A percentile compares a stretch with the other conserved stretches of the same genome.
These are phyloP conservation scores for Exocentrus adspersus DNA, from an alignment of 2,888 invertebrate species.

Conservation along the genomic window DNA sequence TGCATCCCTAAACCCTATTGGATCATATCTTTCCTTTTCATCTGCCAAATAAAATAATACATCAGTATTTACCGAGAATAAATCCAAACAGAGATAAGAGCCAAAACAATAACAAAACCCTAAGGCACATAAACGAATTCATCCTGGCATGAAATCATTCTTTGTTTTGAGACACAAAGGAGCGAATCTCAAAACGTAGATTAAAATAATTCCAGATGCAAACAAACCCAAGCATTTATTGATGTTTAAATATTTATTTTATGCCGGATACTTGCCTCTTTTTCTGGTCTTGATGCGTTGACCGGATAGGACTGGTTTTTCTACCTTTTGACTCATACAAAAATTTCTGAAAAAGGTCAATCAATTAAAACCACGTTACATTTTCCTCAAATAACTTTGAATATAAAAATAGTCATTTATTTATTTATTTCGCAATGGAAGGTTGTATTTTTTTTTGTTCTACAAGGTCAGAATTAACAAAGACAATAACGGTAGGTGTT, in stretches of 20 bases:
- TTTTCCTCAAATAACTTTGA: neutral
- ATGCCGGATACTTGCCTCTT: slow-evolving; percentile 82
- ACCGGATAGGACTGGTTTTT: slow-evolving; percentile 99
- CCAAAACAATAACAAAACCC: no score
- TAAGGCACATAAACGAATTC: no score
- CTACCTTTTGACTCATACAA: slow-evolving; percentile 99
- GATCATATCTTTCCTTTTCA: slow-evolving; percentile 99
- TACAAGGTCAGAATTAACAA: slow-evolving; percentile 15
- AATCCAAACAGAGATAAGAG: no score
- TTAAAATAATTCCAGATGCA: no score
- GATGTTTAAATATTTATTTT: neutral
- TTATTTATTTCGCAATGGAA: slow-evolving; percentile 16
- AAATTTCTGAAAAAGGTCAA: slow-evolving; percentile 62
- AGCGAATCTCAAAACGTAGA: no score
- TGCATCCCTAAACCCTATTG: slow-evolving; percentile 97
- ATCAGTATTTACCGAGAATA: no score
- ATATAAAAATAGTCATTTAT: neutral
- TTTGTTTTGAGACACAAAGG: no score
- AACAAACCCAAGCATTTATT: neutral
- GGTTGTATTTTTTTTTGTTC: slow-evolving; percentile 4
- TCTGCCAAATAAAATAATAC: slow-evolving; percentile 71
- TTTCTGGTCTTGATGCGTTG: slow-evolving; percentile 99
- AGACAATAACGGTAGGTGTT: neutral
- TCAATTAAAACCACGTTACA: slow-evolving; percentile 26
- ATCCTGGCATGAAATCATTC: no score